These are phyloP conservation scores for Jaculus jaculus DNA, from an alignment of 2,113 vertebrate species.

Conservation along the genomic window DNA sequence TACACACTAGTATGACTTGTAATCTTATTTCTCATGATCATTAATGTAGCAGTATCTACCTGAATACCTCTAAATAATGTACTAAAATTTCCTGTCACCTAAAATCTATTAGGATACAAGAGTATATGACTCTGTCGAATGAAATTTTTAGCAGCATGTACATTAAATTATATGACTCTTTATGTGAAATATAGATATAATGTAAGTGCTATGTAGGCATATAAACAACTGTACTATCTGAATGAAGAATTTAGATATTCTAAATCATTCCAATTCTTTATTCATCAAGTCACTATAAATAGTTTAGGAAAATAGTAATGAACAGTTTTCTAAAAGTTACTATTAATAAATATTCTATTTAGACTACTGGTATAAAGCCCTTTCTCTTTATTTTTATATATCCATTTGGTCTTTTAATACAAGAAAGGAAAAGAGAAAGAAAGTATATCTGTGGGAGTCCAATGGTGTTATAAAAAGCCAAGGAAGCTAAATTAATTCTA, in stretches of 20 bases:
- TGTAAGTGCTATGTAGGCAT: not conserved
- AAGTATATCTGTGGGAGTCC: not conserved
- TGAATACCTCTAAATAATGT: not conserved
- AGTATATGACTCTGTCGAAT: constrained; percentile 10
- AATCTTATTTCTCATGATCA: not conserved
- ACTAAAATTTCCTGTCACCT: constrained; percentile 1
- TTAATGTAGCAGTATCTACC: not conserved
- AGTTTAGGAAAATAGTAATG: constrained; percentile 55
- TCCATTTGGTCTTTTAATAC: constrained; percentile 40
- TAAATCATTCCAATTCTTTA: constrained; percentile 68
- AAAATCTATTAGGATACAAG: constrained; percentile 13
- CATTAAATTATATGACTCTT: constrained; percentile 41
- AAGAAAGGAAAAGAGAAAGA: not conserved
- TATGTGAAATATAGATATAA: constrained; percentile 29
- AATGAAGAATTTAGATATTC: constrained; percentile 30
- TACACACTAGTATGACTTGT: not conserved
- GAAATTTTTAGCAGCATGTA: constrained; percentile 50
- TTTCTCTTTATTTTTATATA: constrained; percentile 42
- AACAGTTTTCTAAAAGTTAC: constrained; percentile 59
- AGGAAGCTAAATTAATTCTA: constrained; percentile 18
- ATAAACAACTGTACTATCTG: constrained; percentile 54
- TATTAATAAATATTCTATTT: constrained; percentile 69
- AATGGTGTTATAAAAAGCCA: constrained; percentile 15
- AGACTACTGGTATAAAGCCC: constrained; percentile 9
- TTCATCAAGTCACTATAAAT: constrained; percentile 71